Percentiles rank a stretch among this genome's conserved stretches.
Evolutionary conservation across 2,113 vertebrate species (phyloP).

Genomic region (Mola mola): DNA sequence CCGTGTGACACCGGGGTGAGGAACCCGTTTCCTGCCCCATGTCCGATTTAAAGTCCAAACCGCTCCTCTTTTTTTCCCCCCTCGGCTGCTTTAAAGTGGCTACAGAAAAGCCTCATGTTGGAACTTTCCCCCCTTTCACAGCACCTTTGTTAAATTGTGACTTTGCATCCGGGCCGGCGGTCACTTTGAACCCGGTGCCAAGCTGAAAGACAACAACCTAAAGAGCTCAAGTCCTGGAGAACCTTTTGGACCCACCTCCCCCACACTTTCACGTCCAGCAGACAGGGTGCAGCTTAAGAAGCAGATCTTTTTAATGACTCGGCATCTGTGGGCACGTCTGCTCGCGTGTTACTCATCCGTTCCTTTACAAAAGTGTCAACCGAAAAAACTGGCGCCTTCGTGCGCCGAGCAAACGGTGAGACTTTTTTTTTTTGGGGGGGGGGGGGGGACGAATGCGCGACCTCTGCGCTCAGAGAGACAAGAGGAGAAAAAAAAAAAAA

Average conservation of each 20-base stretch:
- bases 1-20: background rate
- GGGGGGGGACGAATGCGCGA: no score
- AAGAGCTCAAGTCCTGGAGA: background rate
- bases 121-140: no score
- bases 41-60: no score
- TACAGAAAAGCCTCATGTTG: no score
- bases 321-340: slow-evolving; percentile 33
- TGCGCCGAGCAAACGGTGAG: background rate
- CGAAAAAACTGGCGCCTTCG: background rate
- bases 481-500: no score
- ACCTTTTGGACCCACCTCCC: background rate
- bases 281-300: slow-evolving; percentile 33
- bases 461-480: background rate
- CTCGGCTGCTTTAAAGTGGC: no score
- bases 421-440: background rate
- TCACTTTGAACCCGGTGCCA: no score
- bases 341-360: slow-evolving; percentile 39
- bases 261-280: background rate
- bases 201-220: no score
- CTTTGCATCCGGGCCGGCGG: no score
- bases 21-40: slow-evolving; percentile 30
- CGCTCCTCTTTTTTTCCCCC: no score
- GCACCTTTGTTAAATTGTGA: no score
- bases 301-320: slow-evolving; percentile 43
- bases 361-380: slow-evolving; percentile 9